These are phyloP conservation scores for Acromyrmex heyeri DNA, from an alignment of 1,140 invertebrate genomes.

Conservation along the genomic window DNA sequence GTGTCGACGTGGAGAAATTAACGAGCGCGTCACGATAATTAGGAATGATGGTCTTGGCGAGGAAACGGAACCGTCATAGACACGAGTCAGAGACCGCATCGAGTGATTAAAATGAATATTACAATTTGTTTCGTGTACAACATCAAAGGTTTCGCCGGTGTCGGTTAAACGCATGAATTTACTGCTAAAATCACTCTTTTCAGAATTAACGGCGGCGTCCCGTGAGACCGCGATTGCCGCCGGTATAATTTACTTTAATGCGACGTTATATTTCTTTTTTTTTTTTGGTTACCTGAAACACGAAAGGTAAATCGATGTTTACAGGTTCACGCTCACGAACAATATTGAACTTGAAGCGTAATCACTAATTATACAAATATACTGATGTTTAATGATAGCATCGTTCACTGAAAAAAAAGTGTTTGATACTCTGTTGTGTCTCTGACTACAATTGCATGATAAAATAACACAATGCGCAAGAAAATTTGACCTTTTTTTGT, in stretches of 20 bases:
- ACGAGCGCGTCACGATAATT: slow-evolving; percentile 52
- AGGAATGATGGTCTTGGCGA: slow-evolving; percentile 44
- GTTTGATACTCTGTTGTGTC: no score
- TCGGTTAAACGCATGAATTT: slow-evolving; percentile 36
- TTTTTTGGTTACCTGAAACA: not conserved
- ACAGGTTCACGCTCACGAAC: not conserved
- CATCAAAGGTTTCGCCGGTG: slow-evolving; percentile 40
- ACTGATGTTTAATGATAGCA: not conserved
- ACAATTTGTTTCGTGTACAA: slow-evolving; percentile 38
- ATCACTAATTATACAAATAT: not conserved
- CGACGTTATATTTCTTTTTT: not conserved
- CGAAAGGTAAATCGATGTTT: not conserved
- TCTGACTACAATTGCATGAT: no score
- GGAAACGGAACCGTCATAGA: not conserved
- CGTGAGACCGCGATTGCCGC: not conserved
- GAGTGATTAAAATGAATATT: slow-evolving; percentile 32
- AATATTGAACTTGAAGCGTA: not conserved
- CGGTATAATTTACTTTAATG: slow-evolving; percentile 28
- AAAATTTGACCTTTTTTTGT: no score
- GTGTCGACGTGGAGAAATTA: slow-evolving; percentile 67
- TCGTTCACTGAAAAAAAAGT: no score
- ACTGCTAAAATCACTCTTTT: slow-evolving; percentile 47
- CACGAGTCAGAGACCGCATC: not conserved
- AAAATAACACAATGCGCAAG: no score
- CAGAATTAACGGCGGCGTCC: not conserved